phyloP scores from a whole-genome alignment of 1,140 invertebrate genomes.

The Heliconius melpomene region DNA sequence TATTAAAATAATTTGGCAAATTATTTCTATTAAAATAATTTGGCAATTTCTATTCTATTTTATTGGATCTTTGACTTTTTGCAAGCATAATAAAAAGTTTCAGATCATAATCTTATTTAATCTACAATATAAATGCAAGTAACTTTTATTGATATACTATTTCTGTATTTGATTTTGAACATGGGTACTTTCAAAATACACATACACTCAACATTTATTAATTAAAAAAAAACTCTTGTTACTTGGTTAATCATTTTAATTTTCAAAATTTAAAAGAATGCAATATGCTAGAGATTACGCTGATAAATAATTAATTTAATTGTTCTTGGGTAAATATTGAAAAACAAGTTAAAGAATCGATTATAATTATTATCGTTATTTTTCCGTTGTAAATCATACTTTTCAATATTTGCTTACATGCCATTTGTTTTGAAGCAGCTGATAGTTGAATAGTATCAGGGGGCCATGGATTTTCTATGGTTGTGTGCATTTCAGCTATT shows the following conservation, averaged over 20 bases:
- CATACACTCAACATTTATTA: no score
- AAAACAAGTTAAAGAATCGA: not conserved
- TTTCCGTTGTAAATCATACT: not conserved
- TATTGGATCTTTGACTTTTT: conserved; percentile 29
- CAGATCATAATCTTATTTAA: not conserved
- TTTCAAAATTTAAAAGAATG: not conserved
- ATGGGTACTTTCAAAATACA: no score
- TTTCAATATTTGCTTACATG: not conserved
- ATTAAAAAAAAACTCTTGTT: no score
- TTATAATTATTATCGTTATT: no score
- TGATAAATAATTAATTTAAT: not conserved
- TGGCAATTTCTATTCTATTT: conserved; percentile 22
- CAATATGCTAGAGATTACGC: not conserved
- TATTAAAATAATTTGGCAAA: conserved; percentile 25
- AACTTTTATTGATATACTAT: not conserved
- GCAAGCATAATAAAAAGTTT: not conserved
- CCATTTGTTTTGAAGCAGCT: conserved; percentile 27
- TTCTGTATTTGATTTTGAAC: no score
- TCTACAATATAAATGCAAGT: not conserved
- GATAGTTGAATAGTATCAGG: conserved; percentile 35
- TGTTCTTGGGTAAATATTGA: not conserved
- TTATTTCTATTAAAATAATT: conserved; percentile 28
- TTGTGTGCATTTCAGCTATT: not conserved
- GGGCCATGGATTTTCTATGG: conserved; percentile 32
- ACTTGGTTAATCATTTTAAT: not conserved